A percentile compares a stretch with the other conserved stretches of the same genome.
These are phyloP conservation scores for Drosophila gunungcola DNA, from an alignment of 1,140 invertebrate species.

Conservation along the genomic window DNA sequence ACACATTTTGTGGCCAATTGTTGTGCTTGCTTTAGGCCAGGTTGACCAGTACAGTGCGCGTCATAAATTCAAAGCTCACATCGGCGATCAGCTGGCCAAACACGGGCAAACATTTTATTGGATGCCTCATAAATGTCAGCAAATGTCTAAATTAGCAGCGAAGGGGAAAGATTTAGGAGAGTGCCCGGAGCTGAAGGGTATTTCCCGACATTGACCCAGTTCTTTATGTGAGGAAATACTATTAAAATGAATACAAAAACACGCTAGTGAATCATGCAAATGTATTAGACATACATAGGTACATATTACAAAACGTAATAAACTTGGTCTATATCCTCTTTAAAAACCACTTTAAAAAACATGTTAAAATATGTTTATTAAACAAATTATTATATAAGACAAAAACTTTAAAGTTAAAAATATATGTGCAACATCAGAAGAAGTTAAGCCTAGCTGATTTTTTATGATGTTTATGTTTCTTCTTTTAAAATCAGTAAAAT, in stretches of 20 bases:
- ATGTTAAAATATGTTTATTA: no score
- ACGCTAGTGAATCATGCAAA: constrained; percentile 38
- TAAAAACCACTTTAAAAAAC: neutral
- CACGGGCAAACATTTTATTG: constrained; percentile 43
- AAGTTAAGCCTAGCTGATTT: no score
- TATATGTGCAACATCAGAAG: no score
- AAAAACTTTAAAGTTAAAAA: no score
- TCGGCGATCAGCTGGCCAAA: constrained; percentile 48
- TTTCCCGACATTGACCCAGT: constrained; percentile 39
- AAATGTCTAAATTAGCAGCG: constrained; percentile 53
- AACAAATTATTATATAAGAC: no score
- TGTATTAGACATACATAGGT: constrained; percentile 26
- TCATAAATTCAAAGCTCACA: constrained; percentile 45
- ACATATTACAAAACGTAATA: constrained; percentile 43
- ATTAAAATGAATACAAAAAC: constrained; percentile 30
- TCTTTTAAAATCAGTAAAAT: no score
- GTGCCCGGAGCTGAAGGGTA: neutral
- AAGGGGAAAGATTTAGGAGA: constrained; percentile 6
- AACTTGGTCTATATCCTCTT: neutral
- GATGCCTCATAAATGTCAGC: constrained; percentile 40
- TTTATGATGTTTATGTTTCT: no score
- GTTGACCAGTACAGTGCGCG: constrained; percentile 44
- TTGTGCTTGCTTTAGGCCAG: constrained; percentile 9
- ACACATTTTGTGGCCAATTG: constrained; percentile 60
- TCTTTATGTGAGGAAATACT: constrained; percentile 19